phyloP scores from a whole-genome alignment of 2,888 invertebrate genomes.

The Protodeltote pygarga region DNA sequence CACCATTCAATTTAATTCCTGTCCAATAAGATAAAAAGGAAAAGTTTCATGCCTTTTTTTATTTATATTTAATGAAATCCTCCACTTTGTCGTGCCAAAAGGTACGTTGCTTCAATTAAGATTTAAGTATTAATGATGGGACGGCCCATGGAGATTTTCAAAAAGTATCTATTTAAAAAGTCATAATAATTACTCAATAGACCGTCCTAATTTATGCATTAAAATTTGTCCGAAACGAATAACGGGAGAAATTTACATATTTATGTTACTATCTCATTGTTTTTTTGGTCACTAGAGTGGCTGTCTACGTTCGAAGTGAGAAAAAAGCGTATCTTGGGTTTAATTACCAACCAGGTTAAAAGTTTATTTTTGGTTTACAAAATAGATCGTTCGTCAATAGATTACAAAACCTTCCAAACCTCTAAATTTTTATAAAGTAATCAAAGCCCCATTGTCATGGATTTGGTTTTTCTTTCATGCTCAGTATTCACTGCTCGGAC shows the following conservation, averaged over 20 bases:
- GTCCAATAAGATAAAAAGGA: conserved; percentile 65
- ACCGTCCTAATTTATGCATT: conserved; percentile 10
- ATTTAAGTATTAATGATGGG: conserved; percentile 41
- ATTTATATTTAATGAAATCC: conserved; percentile 53
- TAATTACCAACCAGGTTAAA: no score
- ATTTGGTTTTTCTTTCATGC: not conserved
- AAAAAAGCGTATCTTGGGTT: no score
- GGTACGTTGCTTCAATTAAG: conserved; percentile 47
- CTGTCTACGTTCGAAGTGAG: not conserved
- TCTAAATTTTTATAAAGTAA: no score
- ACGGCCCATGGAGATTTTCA: conserved; percentile 1
- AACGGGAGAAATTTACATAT: conserved; percentile 2
- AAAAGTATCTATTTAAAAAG: conserved; percentile 27
- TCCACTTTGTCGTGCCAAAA: conserved; percentile 41
- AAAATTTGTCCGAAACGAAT: conserved; percentile 1
- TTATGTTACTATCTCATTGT: not conserved
- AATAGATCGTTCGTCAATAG: no score
- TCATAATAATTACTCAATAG: conserved; percentile 17
- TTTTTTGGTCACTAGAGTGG: not conserved
- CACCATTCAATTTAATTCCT: conserved; percentile 74
- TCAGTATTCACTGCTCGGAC: conserved; percentile 25
- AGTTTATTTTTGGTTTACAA: no score
- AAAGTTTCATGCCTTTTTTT: conserved; percentile 55
- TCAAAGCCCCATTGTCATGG: not conserved
- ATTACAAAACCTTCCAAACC: no score